phyloP scores from a whole-genome alignment of 2,888 invertebrate species.

The Chirona hameri region DNA sequence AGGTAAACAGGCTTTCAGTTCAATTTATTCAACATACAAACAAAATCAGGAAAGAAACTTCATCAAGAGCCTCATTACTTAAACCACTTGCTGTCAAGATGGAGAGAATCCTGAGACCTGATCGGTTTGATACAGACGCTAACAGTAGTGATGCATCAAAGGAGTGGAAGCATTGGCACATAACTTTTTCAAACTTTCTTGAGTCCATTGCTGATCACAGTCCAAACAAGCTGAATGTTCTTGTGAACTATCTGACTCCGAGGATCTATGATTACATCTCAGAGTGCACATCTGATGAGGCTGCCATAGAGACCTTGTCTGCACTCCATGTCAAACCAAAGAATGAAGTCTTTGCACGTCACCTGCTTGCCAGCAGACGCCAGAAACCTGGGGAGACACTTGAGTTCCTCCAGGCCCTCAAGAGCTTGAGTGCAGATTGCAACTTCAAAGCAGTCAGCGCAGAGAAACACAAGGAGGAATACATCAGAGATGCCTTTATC shows the following conservation, averaged over 20 bases:
- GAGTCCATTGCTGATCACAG: background rate
- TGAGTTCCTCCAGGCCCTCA: slow-evolving; percentile 32
- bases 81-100: background rate
- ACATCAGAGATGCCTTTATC: slow-evolving; percentile 33
- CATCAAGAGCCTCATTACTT: too few species aligned
- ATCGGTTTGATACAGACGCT: background rate
- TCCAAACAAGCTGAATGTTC: background rate
- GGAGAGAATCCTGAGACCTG: background rate
- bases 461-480: slow-evolving; percentile 31
- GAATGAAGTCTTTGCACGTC: background rate
- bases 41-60: too few species aligned
- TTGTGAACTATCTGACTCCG: background rate
- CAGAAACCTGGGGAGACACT: slow-evolving; percentile 31
- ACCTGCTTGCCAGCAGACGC: background rate
- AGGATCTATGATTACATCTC: too few species aligned
- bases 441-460: slow-evolving; percentile 32
- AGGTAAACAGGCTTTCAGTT: too few species aligned
- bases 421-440: slow-evolving; percentile 30
- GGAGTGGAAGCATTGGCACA: background rate
- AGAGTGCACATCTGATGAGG: too few species aligned
- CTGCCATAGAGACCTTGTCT: too few species aligned
- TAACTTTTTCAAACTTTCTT: background rate
- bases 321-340: too few species aligned
- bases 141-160: background rate
- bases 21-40: too few species aligned